Base-by-base conservation (phyloP, 2,888 invertebrate genomes). In the Drosophila phalerata region DNA sequence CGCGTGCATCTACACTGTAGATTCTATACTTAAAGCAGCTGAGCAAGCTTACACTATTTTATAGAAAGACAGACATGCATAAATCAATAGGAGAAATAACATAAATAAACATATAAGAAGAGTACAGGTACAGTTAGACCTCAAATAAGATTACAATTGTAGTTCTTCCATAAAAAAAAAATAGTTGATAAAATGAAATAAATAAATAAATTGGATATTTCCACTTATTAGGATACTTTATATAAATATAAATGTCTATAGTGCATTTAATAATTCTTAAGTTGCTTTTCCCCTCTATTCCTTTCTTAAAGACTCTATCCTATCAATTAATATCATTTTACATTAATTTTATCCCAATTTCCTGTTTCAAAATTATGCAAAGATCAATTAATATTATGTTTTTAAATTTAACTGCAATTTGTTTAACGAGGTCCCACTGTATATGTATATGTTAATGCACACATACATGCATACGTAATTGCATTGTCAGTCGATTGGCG, bases 401-500 rank as follows among this genome's bases (percentile, higher is more conserved):
- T 42, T 42, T 19, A 22, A 34, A 22, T 37, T 25, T 15, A 3
- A 4, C 10, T 15, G 22, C 11, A 32, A 30, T 32, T 28, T 30
- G 17, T 13, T 11, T 17, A 10, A 10, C 32, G 37, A 52, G 34
- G 17, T 9, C 8, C 17, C 25, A 71, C 70, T 71, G 64, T 71
- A 51, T 53, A 37, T 47, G 47, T 72, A 10, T 49, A 49, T 40
- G 51, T 38, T 55, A 47, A 19, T 37, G 47, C 11, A 22, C 38
- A 43, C 42, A 57, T 63, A 45, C 42, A 52, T 52, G 30, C 56
- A 55, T 40, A 34, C 25, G 25, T 72, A 66, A 66, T 60, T 73
- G 65, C 71, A 70, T 43, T 70, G 77, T 40, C 58, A 48, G 73
- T 62, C 60, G 65, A 76, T 61, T 71, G 56, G 13, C 57, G 72